Conservation (phyloP, 1,140 invertebrate genomes). For the Drosophila baimaii region DNA sequence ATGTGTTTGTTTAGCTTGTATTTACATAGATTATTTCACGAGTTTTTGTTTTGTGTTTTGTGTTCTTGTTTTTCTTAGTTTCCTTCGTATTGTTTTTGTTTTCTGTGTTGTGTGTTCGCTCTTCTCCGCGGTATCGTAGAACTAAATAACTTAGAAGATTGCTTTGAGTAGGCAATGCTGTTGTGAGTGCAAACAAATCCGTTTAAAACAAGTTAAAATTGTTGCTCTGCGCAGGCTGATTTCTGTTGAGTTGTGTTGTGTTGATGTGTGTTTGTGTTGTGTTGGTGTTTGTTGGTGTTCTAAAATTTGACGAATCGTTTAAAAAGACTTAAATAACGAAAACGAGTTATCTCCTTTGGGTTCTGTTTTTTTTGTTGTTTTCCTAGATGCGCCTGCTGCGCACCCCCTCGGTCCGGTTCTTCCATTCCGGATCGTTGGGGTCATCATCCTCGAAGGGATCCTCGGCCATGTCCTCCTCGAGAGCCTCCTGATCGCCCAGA, state of each 20-base stretch:
- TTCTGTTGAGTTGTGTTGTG: slow-evolving; percentile 14
- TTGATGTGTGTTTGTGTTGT: slow-evolving; percentile 11
- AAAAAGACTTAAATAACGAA: slow-evolving; percentile 48
- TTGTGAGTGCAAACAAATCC: slow-evolving; percentile 48
- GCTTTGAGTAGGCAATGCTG: slow-evolving; percentile 47
- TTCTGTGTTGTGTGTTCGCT: slow-evolving; percentile 7
- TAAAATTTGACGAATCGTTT: slow-evolving; percentile 57
- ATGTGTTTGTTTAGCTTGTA: slow-evolving; percentile 42
- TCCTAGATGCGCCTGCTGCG: slow-evolving; percentile 56
- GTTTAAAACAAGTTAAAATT: slow-evolving; percentile 74
- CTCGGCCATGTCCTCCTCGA: slow-evolving; percentile 86
- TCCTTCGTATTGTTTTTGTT: slow-evolving; percentile 27
- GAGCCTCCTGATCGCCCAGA: slow-evolving; percentile 52
- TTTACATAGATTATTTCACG: slow-evolving; percentile 63
- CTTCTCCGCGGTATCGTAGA: slow-evolving; percentile 48
- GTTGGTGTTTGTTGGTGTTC: too few species aligned
- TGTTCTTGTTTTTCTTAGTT: slow-evolving; percentile 1
- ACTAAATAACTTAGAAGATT: slow-evolving; percentile 78
- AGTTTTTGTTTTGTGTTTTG: slow-evolving; percentile 30
- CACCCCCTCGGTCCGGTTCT: slow-evolving; percentile 44
- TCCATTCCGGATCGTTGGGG: slow-evolving; percentile 93
- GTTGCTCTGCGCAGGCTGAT: slow-evolving; percentile 16
- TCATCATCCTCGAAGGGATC: slow-evolving; percentile 88
- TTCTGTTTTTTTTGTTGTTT: slow-evolving; percentile 25
- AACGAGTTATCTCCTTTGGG: slow-evolving; percentile 67